These are phyloP conservation scores for Chrysotoxum bicinctum DNA, from an alignment of 2,888 invertebrate genomes.

Conservation along the genomic window DNA sequence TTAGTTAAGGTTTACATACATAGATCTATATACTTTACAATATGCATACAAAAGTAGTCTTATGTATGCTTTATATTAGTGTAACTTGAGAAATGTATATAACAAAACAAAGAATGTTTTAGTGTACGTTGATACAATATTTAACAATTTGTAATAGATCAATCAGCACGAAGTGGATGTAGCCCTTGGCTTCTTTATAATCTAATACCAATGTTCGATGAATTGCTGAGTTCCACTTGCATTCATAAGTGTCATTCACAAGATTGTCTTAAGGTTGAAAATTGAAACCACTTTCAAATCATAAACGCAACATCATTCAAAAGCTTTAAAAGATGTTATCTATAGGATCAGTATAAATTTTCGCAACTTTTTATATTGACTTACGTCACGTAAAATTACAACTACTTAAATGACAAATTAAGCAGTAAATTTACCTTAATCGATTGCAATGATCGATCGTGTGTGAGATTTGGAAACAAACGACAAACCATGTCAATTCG, in stretches of 20 bases:
- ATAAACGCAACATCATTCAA: background rate
- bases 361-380: background rate
- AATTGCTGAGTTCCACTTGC: background rate
- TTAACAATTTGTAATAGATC: background rate
- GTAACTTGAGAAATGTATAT: too few relatives aligned
- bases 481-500: background rate
- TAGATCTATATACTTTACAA: too few relatives aligned
- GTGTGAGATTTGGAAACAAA: background rate
- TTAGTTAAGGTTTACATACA: too few relatives aligned
- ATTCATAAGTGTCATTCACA: background rate
- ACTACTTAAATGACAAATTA: constrained; percentile 16
- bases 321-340: background rate
- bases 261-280: background rate
- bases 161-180: background rate
- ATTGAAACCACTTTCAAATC: background rate
- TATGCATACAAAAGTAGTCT: too few relatives aligned
- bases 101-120: too few relatives aligned
- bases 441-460: constrained; percentile 13
- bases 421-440: constrained; percentile 13
- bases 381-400: background rate
- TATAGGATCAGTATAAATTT: background rate
- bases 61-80: background rate
- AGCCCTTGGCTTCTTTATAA: background rate
- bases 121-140: too few relatives aligned
- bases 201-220: background rate